These are phyloP conservation scores for Orius insidiosus DNA, from an alignment of 1,140 invertebrate species.

Conservation along the genomic window DNA sequence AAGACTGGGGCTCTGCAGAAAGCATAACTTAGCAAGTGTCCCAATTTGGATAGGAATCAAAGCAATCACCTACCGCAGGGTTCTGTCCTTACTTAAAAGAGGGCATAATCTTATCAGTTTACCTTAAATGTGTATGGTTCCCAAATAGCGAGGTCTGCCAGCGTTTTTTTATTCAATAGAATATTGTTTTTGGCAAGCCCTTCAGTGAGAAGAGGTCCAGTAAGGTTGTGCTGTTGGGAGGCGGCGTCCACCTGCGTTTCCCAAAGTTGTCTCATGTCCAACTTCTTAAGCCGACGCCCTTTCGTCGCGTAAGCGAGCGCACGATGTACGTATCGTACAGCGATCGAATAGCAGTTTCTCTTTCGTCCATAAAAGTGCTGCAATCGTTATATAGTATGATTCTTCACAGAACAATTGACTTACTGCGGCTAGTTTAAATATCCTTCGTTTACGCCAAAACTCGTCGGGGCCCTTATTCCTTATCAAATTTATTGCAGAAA, in stretches of 20 bases:
- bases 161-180: conserved; percentile 48
- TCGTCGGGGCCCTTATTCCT: conserved; percentile 52
- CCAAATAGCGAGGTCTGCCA: conserved; percentile 72
- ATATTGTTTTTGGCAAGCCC: conserved; percentile 45
- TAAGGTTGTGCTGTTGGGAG: conserved; percentile 51
- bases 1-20: no score
- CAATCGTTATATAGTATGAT: conserved; percentile 15
- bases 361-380: conserved; percentile 54
- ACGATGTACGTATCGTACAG: conserved; percentile 50
- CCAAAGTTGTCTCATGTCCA: conserved; percentile 56
- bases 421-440: conserved; percentile 61
- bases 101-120: no score
- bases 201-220: conserved; percentile 40
- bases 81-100: no score
- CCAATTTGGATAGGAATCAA: no score
- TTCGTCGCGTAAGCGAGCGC: conserved; percentile 51
- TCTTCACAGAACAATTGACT: conserved; percentile 21
- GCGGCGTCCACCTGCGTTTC: conserved; percentile 48
- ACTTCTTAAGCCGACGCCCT: conserved; percentile 46
- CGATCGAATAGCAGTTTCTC: conserved; percentile 60
- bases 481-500: conserved; percentile 33
- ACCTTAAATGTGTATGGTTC: conserved; percentile 73
- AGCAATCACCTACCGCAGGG: no score
- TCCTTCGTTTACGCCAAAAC: conserved; percentile 65
- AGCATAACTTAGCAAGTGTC: no score